Evolutionary conservation across 2,113 vertebrate species (phyloP).

Genomic region (Theristicus caerulescens): DNA sequence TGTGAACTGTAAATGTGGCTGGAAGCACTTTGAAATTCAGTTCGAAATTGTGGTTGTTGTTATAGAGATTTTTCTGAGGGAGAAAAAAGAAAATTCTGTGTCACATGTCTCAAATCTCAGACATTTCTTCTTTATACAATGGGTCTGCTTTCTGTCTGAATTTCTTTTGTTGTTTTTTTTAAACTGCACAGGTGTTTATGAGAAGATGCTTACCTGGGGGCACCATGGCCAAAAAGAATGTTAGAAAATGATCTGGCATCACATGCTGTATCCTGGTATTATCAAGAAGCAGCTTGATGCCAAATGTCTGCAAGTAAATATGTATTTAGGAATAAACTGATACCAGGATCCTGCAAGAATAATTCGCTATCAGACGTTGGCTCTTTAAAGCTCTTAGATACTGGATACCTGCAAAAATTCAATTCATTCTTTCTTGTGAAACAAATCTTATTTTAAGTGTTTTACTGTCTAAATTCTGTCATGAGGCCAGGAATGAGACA

Average conservation of each 20-base stretch:
- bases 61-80: not conserved
- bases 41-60: not conserved
- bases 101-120: not conserved
- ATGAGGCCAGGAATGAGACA: not conserved
- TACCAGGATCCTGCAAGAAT: not conserved
- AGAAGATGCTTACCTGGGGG: not conserved
- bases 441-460: conserved; percentile 31
- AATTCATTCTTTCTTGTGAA: conserved; percentile 37
- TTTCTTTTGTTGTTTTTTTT: not conserved
- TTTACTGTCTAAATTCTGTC: conserved; percentile 15
- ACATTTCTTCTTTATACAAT: not conserved
- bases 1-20: not conserved
- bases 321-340: conserved; percentile 1
- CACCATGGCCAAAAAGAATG: not conserved
- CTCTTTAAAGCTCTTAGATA: conserved; percentile 16
- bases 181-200: not conserved
- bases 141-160: not conserved
- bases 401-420: conserved; percentile 26
- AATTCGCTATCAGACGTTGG: not conserved
- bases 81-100: not conserved
- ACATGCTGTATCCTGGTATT: not conserved
- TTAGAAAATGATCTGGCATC: not conserved
- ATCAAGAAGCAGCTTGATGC: not conserved
- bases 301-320: not conserved
- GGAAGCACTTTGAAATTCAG: not conserved